Evolutionary conservation across 2,113 vertebrate genomes (phyloP).

Genomic region (Edolisoma coerulescens): DNA sequence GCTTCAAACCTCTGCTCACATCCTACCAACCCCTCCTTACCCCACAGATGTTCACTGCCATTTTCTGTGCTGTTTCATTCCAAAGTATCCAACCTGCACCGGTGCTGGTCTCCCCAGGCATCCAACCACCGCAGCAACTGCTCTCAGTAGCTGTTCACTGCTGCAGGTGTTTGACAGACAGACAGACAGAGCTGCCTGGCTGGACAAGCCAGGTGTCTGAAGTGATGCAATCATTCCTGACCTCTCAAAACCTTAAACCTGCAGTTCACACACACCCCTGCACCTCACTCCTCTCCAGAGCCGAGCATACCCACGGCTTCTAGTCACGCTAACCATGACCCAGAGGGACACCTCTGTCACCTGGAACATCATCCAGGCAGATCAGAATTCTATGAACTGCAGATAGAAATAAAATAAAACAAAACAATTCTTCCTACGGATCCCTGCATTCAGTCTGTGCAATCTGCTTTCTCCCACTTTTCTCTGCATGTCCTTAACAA

Average conservation of each 20-base stretch:
- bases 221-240: neutral
- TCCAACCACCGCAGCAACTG: fast-evolving
- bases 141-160: neutral
- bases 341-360: neutral
- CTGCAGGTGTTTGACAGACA: neutral
- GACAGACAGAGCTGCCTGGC: neutral
- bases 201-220: neutral
- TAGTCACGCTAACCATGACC: fast-evolving
- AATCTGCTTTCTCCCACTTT: neutral
- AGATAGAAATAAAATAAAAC: neutral
- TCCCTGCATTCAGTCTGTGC: neutral
- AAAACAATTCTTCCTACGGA: neutral
- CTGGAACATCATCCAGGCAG: neutral
- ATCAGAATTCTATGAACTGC: fast-evolving
- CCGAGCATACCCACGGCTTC: fast-evolving
- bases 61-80: neutral
- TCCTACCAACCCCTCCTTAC: neutral
- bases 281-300: neutral
- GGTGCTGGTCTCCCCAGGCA: neutral
- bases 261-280: neutral
- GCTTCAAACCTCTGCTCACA: neutral
- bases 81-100: fast-evolving
- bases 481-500: neutral
- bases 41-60: neutral
- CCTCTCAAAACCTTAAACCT: neutral